Evolutionary conservation across 1,140 invertebrate genomes (phyloP), one percentile per base, ranked within the genome.

Genomic region (Drosophila melanica): DNA sequence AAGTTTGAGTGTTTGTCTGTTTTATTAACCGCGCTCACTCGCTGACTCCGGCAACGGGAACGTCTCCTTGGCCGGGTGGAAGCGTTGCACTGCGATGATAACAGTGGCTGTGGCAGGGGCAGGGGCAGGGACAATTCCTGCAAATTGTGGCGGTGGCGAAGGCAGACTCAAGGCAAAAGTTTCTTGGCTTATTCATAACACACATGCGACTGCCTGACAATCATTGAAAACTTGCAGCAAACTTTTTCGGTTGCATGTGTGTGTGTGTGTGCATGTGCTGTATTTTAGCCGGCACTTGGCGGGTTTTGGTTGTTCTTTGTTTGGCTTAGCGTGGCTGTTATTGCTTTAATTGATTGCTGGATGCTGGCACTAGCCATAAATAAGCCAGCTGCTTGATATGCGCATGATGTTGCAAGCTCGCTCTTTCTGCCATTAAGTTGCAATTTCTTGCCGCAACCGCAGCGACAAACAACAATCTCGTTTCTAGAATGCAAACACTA

Each of bases 1-100:
- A 90, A 90, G 73, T 90, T 90, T 84, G 79, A 90, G 87, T 90
- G 87, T 90, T 90, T 90, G 82, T 84, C 87, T 90, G 87, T 90
- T 90, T 90, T 90, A 90, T 90, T 90, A 90, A 84, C 87, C 82
- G 80, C 81, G 77, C 70, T 72, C 66, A 60, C 62, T 71, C 69
- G 55, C 69, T 68, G 65, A 27, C 45, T 58, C 30, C 65, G 51
- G 54, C 20, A 44, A 39, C 44, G 35, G 23, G 45, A 70, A 59
- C 23, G 33, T 3, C 47, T 51, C 47, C 59, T 45, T 69, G 47
- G 51, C 62, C 77, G 41, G 37, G 16, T 54, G 14, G 16, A 16
- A 37, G 51, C 51, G 54, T 44, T 58, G 41, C 55, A 58, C 9
- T 30, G 55, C 27, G 14, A 54, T 53, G 54, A 67, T 65, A 58